phyloP scores from a whole-genome alignment of 1,140 invertebrate genomes.

The Cherax quadricarinatus region DNA sequence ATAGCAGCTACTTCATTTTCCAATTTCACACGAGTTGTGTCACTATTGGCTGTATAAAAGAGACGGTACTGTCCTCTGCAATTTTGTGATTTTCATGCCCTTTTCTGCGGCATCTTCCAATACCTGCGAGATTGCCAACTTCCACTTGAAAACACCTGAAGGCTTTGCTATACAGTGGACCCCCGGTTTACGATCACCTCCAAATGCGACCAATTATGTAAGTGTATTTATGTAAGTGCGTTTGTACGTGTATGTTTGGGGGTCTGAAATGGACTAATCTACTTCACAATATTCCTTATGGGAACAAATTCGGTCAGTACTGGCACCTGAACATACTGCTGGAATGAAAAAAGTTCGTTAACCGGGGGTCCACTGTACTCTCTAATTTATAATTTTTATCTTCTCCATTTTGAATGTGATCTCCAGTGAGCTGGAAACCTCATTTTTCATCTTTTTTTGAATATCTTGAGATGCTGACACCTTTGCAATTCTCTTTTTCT shows the following conservation, averaged over 20 bases:
- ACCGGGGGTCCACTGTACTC: no score
- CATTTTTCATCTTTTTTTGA: background rate
- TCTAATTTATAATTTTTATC: background rate
- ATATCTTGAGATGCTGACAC: background rate
- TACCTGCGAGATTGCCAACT: background rate
- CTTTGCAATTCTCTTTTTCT: background rate
- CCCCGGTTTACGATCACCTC: no score
- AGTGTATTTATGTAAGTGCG: no score
- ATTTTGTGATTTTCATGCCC: constrained; percentile 9
- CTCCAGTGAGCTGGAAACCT: background rate
- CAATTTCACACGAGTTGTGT: background rate
- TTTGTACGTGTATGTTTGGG: no score
- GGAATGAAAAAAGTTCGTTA: no score
- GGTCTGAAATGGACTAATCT: no score
- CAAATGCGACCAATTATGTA: no score
- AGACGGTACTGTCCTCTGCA: background rate
- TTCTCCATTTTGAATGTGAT: background rate
- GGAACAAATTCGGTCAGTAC: no score
- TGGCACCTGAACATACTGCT: no score
- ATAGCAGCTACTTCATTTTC: background rate
- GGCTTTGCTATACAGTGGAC: background rate
- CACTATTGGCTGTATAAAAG: background rate
- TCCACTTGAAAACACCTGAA: background rate
- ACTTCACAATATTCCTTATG: no score
- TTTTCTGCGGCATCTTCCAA: constrained; percentile 7